A percentile compares a stretch with the other conserved stretches of the same genome.
phyloP scores from a whole-genome alignment of 2,113 vertebrate genomes.

The Prionailurus bengalensis region DNA sequence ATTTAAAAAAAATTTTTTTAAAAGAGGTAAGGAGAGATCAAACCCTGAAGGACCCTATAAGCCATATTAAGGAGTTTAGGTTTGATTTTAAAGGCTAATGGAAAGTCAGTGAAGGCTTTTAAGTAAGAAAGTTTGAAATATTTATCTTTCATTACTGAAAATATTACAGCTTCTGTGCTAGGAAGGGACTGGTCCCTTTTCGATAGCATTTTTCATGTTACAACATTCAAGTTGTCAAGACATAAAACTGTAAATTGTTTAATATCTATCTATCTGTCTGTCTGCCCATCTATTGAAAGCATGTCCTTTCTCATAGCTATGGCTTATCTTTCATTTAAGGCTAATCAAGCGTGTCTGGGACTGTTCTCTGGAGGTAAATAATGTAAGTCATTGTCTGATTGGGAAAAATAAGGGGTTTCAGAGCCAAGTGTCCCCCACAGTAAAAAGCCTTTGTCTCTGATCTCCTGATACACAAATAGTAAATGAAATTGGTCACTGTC shows the following conservation, averaged over 20 bases:
- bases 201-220: constrained; percentile 80
- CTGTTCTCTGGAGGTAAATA: constrained; percentile 78
- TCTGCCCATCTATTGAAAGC: constrained; percentile 80
- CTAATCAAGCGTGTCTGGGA: constrained; percentile 82
- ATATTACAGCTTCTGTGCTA: constrained; percentile 65
- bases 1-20: no score
- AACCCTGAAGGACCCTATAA: constrained; percentile 25
- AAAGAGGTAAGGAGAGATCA: constrained; percentile 35
- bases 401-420: constrained; percentile 74
- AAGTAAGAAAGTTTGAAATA: constrained; percentile 67
- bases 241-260: constrained; percentile 80
- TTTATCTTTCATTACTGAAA: constrained; percentile 77
- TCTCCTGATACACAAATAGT: constrained; percentile 76
- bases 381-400: constrained; percentile 78
- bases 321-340: constrained; percentile 82
- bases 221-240: constrained; percentile 77
- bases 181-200: constrained; percentile 48
- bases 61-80: constrained; percentile 37
- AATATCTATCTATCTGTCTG: constrained; percentile 80
- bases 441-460: constrained; percentile 80
- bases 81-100: constrained; percentile 58
- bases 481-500: constrained; percentile 80
- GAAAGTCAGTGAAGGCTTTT: constrained; percentile 64
- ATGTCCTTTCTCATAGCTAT: constrained; percentile 80
- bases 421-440: constrained; percentile 78